phyloP scores from a whole-genome alignment of 2,888 invertebrate genomes.

The Xylocampa areola region DNA sequence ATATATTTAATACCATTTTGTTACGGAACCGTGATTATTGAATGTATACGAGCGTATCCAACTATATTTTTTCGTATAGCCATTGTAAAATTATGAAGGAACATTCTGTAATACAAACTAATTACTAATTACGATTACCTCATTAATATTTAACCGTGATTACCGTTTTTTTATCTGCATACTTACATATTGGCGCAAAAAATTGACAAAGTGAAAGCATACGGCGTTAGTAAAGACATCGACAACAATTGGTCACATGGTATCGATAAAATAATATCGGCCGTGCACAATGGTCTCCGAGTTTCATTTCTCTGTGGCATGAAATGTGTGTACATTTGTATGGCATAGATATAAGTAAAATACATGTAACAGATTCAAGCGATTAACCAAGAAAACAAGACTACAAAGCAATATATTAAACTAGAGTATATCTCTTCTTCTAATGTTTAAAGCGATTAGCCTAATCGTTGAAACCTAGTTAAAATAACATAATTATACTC shows the following conservation, averaged over 20 bases:
- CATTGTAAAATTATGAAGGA: conserved; percentile 19
- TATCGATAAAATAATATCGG: conserved; percentile 69
- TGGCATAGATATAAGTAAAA: conserved; percentile 41
- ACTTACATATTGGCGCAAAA: conserved; percentile 49
- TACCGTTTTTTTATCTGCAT: conserved; percentile 49
- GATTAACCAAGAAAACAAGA: conserved; percentile 9
- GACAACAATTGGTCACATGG: conserved; percentile 74
- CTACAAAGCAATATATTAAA: conserved; percentile 1
- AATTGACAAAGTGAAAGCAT: conserved; percentile 79
- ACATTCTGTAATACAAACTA: conserved; percentile 23
- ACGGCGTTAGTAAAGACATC: conserved; percentile 72
- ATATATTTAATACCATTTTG: too few relatives aligned
- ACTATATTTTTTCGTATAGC: conserved; percentile 3
- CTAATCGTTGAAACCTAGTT: not conserved
- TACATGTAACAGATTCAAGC: conserved; percentile 22
- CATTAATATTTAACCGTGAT: conserved; percentile 52
- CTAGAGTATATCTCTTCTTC: not conserved
- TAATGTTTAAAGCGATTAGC: not conserved
- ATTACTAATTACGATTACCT: conserved; percentile 40
- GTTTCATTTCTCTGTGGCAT: conserved; percentile 68
- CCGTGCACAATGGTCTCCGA: conserved; percentile 75
- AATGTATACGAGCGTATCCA: not conserved
- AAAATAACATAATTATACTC: too few relatives aligned
- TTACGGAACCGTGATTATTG: not conserved
- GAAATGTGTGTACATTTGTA: conserved; percentile 46